Conservation (phyloP, 1,140 invertebrate genomes). For the Glomeris maerens region DNA sequence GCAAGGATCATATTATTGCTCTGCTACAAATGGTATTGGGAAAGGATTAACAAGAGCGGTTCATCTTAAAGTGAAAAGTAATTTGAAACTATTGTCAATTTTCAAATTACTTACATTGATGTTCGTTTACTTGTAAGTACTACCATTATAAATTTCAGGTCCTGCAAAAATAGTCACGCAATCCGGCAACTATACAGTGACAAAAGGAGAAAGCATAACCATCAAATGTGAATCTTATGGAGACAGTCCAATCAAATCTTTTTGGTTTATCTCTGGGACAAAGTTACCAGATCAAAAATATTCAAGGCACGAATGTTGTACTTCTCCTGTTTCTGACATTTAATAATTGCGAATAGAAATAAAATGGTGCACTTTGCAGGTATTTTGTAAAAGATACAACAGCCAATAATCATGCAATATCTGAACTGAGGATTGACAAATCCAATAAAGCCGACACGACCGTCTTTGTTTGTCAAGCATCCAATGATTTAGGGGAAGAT, state of each 20-base stretch:
- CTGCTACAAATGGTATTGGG: conserved; percentile 11
- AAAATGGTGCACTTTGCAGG: neutral
- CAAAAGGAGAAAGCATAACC: neutral
- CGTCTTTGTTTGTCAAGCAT: neutral
- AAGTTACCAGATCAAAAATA: neutral
- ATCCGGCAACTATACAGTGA: neutral
- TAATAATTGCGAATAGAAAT: neutral
- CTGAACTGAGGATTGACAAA: neutral
- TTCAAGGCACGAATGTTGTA: neutral
- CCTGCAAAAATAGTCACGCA: conserved; percentile 1
- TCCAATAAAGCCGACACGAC: neutral
- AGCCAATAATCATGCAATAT: neutral
- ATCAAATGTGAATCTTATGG: neutral
- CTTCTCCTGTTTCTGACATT: neutral
- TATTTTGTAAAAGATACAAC: neutral
- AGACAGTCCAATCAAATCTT: conserved; percentile 1
- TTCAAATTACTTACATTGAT: neutral
- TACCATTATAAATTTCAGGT: neutral
- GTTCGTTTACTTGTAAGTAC: no score
- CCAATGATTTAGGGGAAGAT: neutral
- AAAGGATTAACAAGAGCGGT: neutral
- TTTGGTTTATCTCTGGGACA: neutral
- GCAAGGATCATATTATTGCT: conserved; percentile 13
- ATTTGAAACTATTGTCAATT: neutral
- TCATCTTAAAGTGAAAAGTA: neutral